Evolutionary conservation across 2,113 vertebrate species (phyloP).

Genomic region (Martes martes): DNA sequence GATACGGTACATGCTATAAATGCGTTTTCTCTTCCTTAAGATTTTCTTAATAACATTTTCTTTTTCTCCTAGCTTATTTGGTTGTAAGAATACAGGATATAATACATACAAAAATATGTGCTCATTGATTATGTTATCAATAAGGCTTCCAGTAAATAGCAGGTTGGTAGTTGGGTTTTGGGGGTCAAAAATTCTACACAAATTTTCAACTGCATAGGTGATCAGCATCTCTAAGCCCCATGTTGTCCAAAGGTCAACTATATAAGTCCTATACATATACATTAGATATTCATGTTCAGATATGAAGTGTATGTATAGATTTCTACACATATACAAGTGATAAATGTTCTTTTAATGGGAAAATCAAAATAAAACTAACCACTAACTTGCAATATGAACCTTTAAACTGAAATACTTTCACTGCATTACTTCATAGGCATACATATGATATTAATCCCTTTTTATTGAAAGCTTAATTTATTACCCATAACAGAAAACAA

Average conservation of each 20-base stretch:
- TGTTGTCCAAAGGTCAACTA: not conserved
- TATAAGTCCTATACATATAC: not conserved
- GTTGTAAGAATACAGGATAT: not conserved
- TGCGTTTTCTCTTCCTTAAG: not conserved
- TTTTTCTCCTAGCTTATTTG: not conserved
- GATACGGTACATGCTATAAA: not conserved
- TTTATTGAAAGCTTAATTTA: not conserved
- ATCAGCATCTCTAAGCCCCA: not conserved
- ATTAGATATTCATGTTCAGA: not conserved
- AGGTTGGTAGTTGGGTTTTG: not conserved
- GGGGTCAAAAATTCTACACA: not conserved
- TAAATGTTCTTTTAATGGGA: not conserved
- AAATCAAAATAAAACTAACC: not conserved
- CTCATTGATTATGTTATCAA: not conserved
- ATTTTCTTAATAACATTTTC: not conserved
- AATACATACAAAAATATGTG: not conserved
- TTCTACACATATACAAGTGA: not conserved
- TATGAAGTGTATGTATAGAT: not conserved
- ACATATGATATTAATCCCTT: not conserved
- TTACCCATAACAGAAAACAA: not conserved
- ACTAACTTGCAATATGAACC: not conserved
- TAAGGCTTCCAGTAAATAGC: not conserved
- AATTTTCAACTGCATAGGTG: not conserved
- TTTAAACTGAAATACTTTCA: not conserved
- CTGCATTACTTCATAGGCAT: not conserved